Conservation (phyloP, 2,113 vertebrate species). For the Anthoscopus minutus region DNA sequence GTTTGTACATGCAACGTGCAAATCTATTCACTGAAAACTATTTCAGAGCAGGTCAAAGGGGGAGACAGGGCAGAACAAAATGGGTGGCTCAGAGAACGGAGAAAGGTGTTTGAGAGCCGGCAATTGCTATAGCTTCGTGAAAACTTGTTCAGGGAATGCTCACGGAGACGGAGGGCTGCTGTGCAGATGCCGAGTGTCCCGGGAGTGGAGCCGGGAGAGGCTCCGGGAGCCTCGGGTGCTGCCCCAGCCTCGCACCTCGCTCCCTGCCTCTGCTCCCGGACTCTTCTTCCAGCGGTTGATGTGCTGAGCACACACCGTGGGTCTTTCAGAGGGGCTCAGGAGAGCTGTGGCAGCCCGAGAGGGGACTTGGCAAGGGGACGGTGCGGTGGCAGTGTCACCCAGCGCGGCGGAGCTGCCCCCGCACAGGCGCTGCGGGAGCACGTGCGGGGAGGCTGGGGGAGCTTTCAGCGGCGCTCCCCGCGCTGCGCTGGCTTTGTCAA, state of each 20-base stretch:
- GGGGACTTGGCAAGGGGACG: not conserved
- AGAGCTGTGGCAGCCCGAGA: not conserved
- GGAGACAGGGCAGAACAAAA: not conserved
- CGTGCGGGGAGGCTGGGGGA: not conserved
- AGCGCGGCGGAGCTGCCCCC: not conserved
- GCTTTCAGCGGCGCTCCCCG: not conserved
- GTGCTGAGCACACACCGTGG: accelerated
- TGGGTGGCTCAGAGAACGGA: not conserved
- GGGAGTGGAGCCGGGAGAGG: not conserved
- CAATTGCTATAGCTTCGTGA: accelerated
- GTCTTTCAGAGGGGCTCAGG: not conserved
- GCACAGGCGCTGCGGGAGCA: not conserved
- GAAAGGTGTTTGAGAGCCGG: not conserved
- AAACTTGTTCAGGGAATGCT: not conserved
- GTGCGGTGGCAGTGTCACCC: not conserved
- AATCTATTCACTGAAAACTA: not conserved
- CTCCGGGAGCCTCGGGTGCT: not conserved
- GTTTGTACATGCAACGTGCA: not conserved
- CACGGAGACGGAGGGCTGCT: not conserved
- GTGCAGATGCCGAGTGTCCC: not conserved
- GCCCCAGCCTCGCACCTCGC: not conserved
- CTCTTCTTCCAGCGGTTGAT: not conserved
- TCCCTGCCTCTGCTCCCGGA: not conserved
- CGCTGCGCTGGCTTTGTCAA: not conserved
- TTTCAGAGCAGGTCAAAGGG: not conserved